Percentiles rank a stretch among this genome's conserved stretches.
Conservation (phyloP, 2,888 invertebrate species). For the Cephus nigrinus region DNA sequence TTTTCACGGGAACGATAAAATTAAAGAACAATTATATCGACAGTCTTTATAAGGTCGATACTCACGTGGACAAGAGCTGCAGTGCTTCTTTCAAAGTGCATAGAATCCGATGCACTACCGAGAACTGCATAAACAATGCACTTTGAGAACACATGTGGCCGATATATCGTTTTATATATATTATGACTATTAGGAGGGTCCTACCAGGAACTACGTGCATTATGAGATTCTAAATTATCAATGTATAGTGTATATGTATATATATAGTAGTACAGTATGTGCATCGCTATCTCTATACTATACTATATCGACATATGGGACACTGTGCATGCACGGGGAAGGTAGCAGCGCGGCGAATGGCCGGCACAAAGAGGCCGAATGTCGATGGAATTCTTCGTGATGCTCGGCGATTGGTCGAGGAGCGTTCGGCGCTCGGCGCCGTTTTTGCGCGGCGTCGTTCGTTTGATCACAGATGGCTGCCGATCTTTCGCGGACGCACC, state of each 20-base stretch:
- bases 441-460: conserved; percentile 21
- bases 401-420: conserved; percentile 16
- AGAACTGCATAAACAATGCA: neutral
- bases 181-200: neutral
- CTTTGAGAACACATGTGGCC: neutral
- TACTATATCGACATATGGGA: neutral
- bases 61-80: neutral
- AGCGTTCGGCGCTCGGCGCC: conserved; percentile 8
- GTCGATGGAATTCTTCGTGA: conserved; percentile 12
- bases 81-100: neutral
- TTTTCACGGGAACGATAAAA: neutral
- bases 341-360: neutral
- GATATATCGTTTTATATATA: neutral
- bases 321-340: neutral
- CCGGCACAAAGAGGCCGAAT: conserved; percentile 2
- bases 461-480: conserved; percentile 24
- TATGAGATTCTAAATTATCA: neutral
- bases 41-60: neutral
- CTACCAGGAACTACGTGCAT: neutral
- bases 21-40: neutral
- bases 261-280: neutral
- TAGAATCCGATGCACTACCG: neutral
- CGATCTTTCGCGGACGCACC: conserved; percentile 6
- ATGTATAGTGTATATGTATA: neutral
- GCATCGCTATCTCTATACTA: neutral